Evolutionary conservation across 2,113 vertebrate species (phyloP).

Genomic region (Grammomys surdaster): DNA sequence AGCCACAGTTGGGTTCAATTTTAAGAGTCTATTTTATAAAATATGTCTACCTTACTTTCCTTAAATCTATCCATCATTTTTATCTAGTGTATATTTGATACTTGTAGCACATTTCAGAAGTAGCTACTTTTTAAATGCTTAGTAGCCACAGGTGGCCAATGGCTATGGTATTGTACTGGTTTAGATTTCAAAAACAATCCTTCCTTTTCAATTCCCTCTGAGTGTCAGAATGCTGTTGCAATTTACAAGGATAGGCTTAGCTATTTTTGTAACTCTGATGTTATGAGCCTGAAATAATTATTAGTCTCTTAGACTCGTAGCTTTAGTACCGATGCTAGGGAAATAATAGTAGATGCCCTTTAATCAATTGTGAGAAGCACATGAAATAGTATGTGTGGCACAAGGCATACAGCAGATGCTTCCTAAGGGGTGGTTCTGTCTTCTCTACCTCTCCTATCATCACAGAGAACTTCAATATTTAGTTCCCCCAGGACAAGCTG

Average conservation of each 20-base stretch:
- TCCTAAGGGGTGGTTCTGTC: background rate
- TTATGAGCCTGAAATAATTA: conserved; percentile 18
- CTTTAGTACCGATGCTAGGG: background rate
- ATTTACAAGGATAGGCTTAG: background rate
- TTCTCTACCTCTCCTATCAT: background rate
- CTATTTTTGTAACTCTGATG: background rate
- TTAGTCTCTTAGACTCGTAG: background rate
- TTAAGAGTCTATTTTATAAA: background rate
- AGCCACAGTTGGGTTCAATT: background rate
- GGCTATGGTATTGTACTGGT: background rate
- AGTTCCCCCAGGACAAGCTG: background rate
- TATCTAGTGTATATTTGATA: background rate
- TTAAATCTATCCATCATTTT: background rate
- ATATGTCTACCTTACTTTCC: background rate
- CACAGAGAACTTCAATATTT: background rate
- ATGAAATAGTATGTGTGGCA: background rate
- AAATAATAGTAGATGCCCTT: conserved; percentile 28
- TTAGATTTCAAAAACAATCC: background rate
- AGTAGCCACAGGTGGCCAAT: background rate
- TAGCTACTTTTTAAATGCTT: background rate
- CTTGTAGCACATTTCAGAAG: background rate
- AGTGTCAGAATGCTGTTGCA: background rate
- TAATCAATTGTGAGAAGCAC: background rate
- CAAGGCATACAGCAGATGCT: background rate
- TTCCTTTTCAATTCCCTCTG: background rate